A percentile compares a stretch with the other conserved stretches of the same genome.
phyloP scores from a whole-genome alignment of 1,140 invertebrate species.

The Paralvinella palmiformis region DNA sequence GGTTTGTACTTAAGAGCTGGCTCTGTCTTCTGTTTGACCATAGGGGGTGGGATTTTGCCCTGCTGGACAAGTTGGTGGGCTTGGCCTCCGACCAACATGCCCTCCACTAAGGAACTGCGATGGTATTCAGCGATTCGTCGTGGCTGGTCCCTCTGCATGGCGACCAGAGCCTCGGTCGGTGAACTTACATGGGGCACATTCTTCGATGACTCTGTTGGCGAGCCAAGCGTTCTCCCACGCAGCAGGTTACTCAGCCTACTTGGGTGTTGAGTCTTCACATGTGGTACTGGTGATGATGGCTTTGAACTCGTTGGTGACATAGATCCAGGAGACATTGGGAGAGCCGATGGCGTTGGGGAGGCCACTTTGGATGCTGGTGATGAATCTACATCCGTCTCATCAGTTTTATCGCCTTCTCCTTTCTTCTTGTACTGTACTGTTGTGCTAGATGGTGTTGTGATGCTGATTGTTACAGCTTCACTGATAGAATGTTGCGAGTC shows the following conservation, averaged over 20 bases:
- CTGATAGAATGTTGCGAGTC: slow-evolving; percentile 17
- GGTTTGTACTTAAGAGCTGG: background rate
- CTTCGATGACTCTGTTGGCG: no score
- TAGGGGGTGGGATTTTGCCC: no score
- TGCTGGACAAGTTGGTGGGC: no score
- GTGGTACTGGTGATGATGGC: no score
- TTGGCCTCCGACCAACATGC: no score
- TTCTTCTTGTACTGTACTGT: slow-evolving; percentile 30
- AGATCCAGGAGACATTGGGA: background rate
- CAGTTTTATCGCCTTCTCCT: slow-evolving; percentile 10
- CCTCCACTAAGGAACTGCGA: slow-evolving; percentile 24
- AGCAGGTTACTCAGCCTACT: no score
- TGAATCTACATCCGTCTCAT: background rate
- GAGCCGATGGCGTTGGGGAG: background rate
- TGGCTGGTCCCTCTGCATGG: slow-evolving; percentile 54
- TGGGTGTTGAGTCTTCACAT: no score
- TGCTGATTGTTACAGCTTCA: slow-evolving; percentile 25
- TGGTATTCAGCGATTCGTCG: slow-evolving; percentile 34
- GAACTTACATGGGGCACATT: no score
- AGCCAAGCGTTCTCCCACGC: no score
- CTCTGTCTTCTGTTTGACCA: slow-evolving; percentile 1
- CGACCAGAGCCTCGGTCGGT: background rate
- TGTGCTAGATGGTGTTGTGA: slow-evolving; percentile 27
- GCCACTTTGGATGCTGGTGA: background rate
- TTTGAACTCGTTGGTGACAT: background rate